A percentile compares a stretch with the other conserved stretches of the same genome.
These are phyloP conservation scores for Parambassis ranga DNA, from an alignment of 2,797 vertebrate species.

Conservation along the genomic window DNA sequence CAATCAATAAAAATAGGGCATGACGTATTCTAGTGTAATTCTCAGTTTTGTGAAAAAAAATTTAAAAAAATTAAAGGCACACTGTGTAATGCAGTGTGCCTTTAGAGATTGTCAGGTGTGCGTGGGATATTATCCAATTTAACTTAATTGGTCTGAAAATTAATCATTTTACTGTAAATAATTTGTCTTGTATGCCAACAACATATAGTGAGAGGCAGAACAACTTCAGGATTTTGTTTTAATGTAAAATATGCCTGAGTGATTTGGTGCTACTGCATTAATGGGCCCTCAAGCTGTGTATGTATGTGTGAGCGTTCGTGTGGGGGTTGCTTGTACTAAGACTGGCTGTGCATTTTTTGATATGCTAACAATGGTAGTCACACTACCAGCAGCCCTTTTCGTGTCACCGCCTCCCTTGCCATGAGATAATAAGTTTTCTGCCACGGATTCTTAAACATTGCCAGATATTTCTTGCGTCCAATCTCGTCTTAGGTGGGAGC, in stretches of 20 bases:
- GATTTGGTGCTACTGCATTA: not conserved
- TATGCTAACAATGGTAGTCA: slow-evolving; percentile 43
- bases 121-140: no score
- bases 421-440: slow-evolving; percentile 11
- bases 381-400: slow-evolving; percentile 18
- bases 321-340: slow-evolving; percentile 2
- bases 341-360: slow-evolving; percentile 35
- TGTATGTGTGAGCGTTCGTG: not conserved
- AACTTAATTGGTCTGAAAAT: no score
- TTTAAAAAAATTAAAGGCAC: no score
- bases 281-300: not conserved
- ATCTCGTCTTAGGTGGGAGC: not conserved
- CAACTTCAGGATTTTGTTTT: no score
- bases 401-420: slow-evolving; percentile 3
- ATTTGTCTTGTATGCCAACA: no score
- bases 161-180: no score
- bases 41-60: no score
- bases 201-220: no score
- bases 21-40: no score
- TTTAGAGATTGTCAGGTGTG: no score
- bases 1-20: no score
- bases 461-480: not conserved
- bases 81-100: no score
- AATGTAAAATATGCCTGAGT: not conserved
- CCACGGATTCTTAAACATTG: not conserved